Evolutionary conservation across 2,113 vertebrate genomes (phyloP), one percentile per base, ranked within the genome.

Genomic region (Pleuronectes platessa): DNA sequence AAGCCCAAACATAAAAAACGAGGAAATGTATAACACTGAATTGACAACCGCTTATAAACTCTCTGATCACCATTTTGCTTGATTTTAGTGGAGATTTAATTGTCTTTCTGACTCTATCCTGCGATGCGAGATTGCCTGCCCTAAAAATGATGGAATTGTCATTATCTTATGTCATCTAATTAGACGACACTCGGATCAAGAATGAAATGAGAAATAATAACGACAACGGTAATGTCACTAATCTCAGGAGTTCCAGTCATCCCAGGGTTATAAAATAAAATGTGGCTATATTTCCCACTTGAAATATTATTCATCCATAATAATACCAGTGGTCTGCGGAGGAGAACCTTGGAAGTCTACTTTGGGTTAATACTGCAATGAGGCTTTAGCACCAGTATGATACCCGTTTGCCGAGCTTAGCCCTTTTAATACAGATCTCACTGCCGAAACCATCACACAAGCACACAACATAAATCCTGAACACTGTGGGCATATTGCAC

Each of bases 181-280:
- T 5, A 49, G 14, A 17, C 17, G 45, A 18, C 45, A 18, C 1
- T 49, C 45, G 17, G 45, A 49, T 49, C 45, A 49, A 49, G 7
- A 18, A 49, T 18, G 15, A 49, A 49, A 49, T 49, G 45, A 17
- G 54, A 56, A 56, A 56, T 13, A 12, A 42, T 56, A 56, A 56
- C 5, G 40, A 42, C 40, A 42, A 42, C 40, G 40, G 5, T 49
- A 49, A 49, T 49, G 45, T 18, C 3, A 42, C 40, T 42, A 13
- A 42, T 42, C 40, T 42, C 40, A 11, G 40, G 40, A 42, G 40
- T 13, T 13, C 11, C 54, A 56, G 74, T 72, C 68, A 49, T 18
- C 45, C 54, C 12, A 85, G 75, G 68, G 84, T 81, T 71, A 78
- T 68, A 40, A 88, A 86, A 76, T 74, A 62, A 42, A 71, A 12